Conservation (phyloP, 1,140 invertebrate species). For the Drosophila kohkoa region DNA sequence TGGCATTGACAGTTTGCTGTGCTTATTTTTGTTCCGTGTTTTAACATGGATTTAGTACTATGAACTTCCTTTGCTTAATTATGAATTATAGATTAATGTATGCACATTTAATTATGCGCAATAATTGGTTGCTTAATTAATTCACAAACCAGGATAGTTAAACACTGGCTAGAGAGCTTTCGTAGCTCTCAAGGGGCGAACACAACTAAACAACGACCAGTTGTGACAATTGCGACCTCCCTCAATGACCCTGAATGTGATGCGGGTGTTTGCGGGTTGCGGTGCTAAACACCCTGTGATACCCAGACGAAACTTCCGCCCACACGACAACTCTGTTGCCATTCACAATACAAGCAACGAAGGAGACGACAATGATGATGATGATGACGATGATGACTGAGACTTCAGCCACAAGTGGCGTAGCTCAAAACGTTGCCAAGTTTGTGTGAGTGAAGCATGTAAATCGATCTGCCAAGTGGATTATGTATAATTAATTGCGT, state of each 20-base stretch:
- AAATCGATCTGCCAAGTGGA: constrained; percentile 56
- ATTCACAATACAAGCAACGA: constrained; percentile 3
- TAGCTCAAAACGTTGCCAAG: constrained; percentile 22
- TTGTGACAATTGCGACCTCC: constrained; percentile 18
- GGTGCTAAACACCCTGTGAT: neutral
- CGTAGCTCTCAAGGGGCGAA: neutral
- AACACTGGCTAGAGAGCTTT: neutral
- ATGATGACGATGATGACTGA: neutral
- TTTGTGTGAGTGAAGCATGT: constrained; percentile 30
- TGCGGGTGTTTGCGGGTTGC: neutral
- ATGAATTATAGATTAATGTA: neutral
- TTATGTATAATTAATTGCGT: constrained; percentile 58
- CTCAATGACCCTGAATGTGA: constrained; percentile 27
- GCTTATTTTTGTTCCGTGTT: neutral
- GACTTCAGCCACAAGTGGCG: constrained; percentile 41
- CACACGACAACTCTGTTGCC: neutral
- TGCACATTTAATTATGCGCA: neutral
- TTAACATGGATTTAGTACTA: too few species aligned
- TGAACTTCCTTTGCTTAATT: neutral
- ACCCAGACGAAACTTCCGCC: constrained; percentile 10
- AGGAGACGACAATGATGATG: neutral
- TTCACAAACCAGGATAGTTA: neutral
- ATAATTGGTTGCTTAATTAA: constrained; percentile 1
- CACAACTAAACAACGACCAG: constrained; percentile 6
- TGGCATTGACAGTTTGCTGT: neutral